Conservation (phyloP, 1,140 invertebrate genomes). For the Paraescarpia echinospica region DNA sequence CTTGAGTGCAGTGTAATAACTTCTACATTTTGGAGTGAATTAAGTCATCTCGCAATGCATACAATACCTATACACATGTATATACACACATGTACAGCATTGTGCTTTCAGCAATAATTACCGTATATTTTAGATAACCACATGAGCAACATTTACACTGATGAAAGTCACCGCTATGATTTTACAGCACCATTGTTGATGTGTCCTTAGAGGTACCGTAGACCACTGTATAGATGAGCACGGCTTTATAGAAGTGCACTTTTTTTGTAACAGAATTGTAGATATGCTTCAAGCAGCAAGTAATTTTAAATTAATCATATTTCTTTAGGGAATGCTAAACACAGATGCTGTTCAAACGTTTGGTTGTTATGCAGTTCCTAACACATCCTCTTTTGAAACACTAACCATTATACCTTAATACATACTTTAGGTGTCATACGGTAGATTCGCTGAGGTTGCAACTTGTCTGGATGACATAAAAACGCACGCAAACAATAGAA, state of each 20-base stretch:
- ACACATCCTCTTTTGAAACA: background rate
- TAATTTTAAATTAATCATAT: background rate
- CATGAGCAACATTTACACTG: background rate
- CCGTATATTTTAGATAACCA: background rate
- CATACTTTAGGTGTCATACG: background rate
- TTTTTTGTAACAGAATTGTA: background rate
- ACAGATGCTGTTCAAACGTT: background rate
- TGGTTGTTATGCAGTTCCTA: background rate
- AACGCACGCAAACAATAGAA: too few relatives aligned
- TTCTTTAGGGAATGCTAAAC: background rate
- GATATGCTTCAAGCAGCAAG: background rate
- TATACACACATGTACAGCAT: background rate
- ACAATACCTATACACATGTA: background rate
- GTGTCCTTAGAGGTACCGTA: background rate
- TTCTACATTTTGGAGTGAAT: too few relatives aligned
- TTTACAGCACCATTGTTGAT: background rate
- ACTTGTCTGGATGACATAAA: too few relatives aligned
- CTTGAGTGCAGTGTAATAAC: too few relatives aligned
- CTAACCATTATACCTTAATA: background rate
- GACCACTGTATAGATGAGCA: background rate
- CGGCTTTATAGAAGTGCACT: background rate
- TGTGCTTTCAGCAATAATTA: background rate
- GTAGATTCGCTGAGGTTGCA: too few relatives aligned
- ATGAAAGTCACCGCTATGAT: background rate
- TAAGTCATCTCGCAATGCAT: too few relatives aligned